Conservation (phyloP, 2,113 vertebrate genomes). For the Mus pahari region DNA sequence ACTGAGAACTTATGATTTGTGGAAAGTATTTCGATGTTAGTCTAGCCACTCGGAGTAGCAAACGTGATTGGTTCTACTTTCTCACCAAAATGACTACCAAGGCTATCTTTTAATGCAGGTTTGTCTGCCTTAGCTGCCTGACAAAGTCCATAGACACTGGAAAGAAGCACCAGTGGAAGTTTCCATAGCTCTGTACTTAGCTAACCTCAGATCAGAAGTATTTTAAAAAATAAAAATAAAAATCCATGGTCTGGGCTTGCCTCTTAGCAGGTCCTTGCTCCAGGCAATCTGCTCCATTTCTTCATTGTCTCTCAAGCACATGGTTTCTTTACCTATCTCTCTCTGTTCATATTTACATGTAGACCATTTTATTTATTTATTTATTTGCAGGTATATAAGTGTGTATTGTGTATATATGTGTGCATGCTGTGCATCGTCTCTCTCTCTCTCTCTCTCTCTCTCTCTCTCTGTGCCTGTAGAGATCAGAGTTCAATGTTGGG, state of each 20-base stretch:
- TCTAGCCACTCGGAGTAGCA: neutral
- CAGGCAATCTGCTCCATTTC: no score
- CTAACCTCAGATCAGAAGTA: neutral
- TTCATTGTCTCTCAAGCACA: neutral
- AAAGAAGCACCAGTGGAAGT: neutral
- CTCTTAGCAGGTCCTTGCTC: neutral
- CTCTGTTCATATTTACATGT: neutral
- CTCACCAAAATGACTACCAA: conserved; percentile 37
- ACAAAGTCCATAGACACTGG: neutral
- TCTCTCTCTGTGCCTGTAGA: no score
- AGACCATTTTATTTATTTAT: no score
- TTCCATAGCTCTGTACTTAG: neutral
- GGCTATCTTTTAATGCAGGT: neutral
- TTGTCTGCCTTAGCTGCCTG: neutral
- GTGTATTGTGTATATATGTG: no score
- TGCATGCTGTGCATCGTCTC: no score
- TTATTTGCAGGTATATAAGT: no score
- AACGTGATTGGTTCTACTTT: neutral
- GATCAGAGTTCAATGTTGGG: neutral
- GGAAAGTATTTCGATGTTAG: conserved; percentile 32
- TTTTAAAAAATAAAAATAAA: neutral
- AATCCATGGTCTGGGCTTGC: neutral
- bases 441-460: no score
- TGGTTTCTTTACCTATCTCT: neutral
- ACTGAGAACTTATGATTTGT: neutral